Evolutionary conservation across 1,140 invertebrate species (phyloP), one percentile per base, ranked within the genome.

Genomic region (Manduca sexta): DNA sequence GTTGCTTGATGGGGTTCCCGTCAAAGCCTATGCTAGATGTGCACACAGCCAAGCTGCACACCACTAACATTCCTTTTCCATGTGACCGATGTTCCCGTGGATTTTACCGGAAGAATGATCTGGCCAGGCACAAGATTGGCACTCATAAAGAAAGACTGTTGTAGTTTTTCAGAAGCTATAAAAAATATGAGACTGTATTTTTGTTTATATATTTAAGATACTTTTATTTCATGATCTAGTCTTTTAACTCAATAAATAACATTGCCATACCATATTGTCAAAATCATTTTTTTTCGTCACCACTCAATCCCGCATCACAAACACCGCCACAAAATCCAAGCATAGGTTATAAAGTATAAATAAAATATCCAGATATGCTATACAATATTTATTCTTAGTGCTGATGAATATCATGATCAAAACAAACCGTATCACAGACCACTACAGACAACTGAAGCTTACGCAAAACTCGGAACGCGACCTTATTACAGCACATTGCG

Each of bases 21-120:
- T 62, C 74, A 0, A 56, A 53, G 18, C 51, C 70, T 5, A 82
- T 77, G 75, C 21, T 82, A n/a, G 60, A 70, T 5, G 77, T 61
- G 21, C 78, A 82, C 41, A 51, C 60, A 5, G 58, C 62, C 4
- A 82, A 77, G 47, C 26, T 70, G 1, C 78, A 82, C 49, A 56
- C 56, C 4, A 63, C 51, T 13, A 35, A 43, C 1, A 67, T 69
- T 18, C 69, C 70, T 29, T 76, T 69, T 33, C 62, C 67, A 7
- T 82, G 78, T 68, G 69, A 79, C 15, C 52, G 49, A 43, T 82
- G 78, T 53, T 60, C 68, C 2, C 62, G 72, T 52, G 64, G 68
- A n/a, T 82, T 82, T 43, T 82, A 77, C 44, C 70, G 78, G 33
- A 77, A 71, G 49, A 74, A 60, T 65, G 78, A 82, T 67, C 60